Evolutionary conservation across 1,140 invertebrate genomes (phyloP), one percentile per base, ranked within the genome.

Genomic region (Neelides sp.): DNA sequence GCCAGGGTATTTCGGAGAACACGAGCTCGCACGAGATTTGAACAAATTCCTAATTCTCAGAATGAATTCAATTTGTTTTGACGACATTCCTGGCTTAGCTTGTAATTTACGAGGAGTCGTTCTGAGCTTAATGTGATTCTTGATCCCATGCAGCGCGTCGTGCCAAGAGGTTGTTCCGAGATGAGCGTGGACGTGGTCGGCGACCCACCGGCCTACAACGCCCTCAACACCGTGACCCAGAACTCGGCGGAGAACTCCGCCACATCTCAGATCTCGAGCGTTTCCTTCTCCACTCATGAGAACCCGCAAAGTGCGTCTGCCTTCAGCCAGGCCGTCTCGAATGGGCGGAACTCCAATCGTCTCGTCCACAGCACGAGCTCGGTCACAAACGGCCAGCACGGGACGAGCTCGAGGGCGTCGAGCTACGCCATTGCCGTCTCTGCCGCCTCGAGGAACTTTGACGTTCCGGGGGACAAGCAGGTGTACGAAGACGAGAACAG

Each of bases 201-300:
- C 1, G 58, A 60, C 34, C 51, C 48, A 30, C 39, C 42, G 1
- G 23, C 35, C 10, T 48, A 50, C 24, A 57, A 61, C 32, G 52
- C 52, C 3, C 27, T 57, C 19, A 61, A 61, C 26, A 61, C 58
- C 3, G 39, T 61, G 1, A 55, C 49, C 13, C 58, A 61, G 30
- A 57, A 57, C 20, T 61, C 58, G n/a, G 54, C 54, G 8, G 58
- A 61, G 27, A 61, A 61, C 35, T 50, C 52, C 1, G 58, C 58
- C 2, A 61, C 58, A 2, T 55, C 52, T 15, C 58, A 61, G 50
- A 57, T 61, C 23, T 61, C 58, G 0, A 61, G 58, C 26, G 54
- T 61, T 3, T 52, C 48, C 28, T 61, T 54, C 35, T 54, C 58
- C 1, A 52, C 54, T 0, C 53, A 61, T 32, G 58, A 61, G n/a